phyloP scores from a whole-genome alignment of 2,113 vertebrate species.

The Tiliqua scincoides region DNA sequence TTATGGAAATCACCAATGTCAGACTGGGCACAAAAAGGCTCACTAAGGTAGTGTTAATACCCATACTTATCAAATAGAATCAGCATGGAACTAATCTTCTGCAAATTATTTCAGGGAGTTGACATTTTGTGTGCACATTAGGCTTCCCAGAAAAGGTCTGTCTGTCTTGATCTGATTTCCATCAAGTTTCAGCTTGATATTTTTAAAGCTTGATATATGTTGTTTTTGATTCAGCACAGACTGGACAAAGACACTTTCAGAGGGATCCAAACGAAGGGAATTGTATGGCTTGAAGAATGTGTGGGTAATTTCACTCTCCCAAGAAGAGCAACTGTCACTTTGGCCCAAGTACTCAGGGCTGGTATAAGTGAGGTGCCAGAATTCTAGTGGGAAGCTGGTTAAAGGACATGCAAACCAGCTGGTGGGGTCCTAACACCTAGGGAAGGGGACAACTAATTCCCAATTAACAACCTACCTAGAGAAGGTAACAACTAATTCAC shows the following conservation, averaged over 20 bases:
- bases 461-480: too few relatives aligned
- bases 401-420: background rate
- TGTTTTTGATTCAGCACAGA: slow-evolving; percentile 18
- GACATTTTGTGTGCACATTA: slow-evolving; percentile 70
- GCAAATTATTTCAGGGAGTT: slow-evolving; percentile 74
- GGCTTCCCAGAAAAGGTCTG: slow-evolving; percentile 55
- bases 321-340: background rate
- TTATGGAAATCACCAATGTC: slow-evolving; percentile 64
- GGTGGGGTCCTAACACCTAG: background rate
- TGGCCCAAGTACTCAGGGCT: background rate
- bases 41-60: slow-evolving; percentile 71
- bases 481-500: background rate
- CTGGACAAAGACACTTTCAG: slow-evolving; percentile 16
- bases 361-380: background rate
- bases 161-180: slow-evolving; percentile 57
- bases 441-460: background rate
- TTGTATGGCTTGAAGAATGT: background rate
- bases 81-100: slow-evolving; percentile 70
- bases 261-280: background rate
- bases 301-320: too few relatives aligned
- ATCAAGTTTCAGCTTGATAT: slow-evolving; percentile 55
- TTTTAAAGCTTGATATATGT: slow-evolving; percentile 51
- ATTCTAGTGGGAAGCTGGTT: background rate
- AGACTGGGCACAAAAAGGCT: slow-evolving; percentile 65
- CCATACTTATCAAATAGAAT: slow-evolving; percentile 77